Conservation (phyloP, 2,113 vertebrate genomes). For the Lophotis ruficrista region DNA sequence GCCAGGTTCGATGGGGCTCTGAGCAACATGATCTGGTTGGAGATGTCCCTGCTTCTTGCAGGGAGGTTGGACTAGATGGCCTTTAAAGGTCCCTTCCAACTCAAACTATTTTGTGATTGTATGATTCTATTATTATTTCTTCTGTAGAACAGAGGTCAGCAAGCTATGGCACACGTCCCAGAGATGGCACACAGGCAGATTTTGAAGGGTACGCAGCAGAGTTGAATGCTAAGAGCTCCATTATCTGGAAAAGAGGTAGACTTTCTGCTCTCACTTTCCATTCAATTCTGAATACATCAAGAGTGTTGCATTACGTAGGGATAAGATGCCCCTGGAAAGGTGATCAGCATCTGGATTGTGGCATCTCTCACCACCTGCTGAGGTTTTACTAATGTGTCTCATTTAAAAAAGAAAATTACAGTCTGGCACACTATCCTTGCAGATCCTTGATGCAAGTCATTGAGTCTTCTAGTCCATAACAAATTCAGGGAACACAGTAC, state of each 20-base stretch:
- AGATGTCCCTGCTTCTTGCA: no score
- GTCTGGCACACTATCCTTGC: background rate
- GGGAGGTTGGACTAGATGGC: no score
- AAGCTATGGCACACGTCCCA: background rate
- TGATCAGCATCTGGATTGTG: background rate
- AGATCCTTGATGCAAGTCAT: background rate
- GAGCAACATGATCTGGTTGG: no score
- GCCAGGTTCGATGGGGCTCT: no score
- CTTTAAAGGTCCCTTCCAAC: no score
- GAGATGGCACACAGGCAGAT: background rate
- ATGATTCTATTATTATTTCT: background rate
- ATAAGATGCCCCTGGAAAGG: background rate
- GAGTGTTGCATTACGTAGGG: background rate
- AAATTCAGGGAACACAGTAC: background rate
- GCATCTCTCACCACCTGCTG: background rate
- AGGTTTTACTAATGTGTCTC: background rate
- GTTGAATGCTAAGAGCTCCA: background rate
- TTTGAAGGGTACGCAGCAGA: background rate
- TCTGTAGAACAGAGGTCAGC: background rate
- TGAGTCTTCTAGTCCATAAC: background rate
- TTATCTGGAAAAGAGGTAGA: background rate
- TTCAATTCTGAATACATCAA: rapidly evolving
- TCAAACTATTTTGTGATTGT: no score
- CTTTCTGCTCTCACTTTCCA: background rate
- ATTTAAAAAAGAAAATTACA: background rate